Evolutionary conservation across 2,888 invertebrate genomes (phyloP).

Genomic region (Volucella inflata): DNA sequence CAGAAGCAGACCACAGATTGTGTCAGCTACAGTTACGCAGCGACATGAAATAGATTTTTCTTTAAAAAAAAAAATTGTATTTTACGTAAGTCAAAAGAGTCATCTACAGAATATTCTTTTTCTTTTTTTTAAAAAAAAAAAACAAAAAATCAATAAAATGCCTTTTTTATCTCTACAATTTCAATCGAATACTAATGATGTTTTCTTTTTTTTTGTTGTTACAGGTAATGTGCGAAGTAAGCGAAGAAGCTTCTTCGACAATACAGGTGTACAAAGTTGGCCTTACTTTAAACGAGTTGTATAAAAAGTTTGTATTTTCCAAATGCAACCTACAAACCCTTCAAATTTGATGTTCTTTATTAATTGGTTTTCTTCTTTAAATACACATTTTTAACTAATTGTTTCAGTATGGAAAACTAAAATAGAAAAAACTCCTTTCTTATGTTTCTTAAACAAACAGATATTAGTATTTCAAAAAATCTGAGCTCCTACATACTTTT

Average conservation of each 20-base stretch:
- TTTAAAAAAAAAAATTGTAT: slow-evolving; percentile 30
- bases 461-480: no score
- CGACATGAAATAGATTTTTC: slow-evolving; percentile 61
- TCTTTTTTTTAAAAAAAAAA: slow-evolving; percentile 23
- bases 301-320: no score
- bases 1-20: slow-evolving; percentile 61
- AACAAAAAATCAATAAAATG: slow-evolving; percentile 11
- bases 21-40: slow-evolving; percentile 67
- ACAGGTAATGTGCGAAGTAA: slow-evolving; percentile 26
- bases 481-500: no score
- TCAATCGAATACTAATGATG: background rate
- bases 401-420: no score
- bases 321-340: no score
- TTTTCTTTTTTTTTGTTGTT: slow-evolving; percentile 37
- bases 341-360: no score
- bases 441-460: no score
- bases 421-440: no score
- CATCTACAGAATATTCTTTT: background rate
- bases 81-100: slow-evolving; percentile 68
- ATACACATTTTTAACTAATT: no score
- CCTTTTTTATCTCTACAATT: background rate
- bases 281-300: no score
- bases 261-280: no score
- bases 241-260: background rate
- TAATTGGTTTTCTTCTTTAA: no score